Conservation (phyloP, 2,797 vertebrate genomes). For the Paguma larvata region DNA sequence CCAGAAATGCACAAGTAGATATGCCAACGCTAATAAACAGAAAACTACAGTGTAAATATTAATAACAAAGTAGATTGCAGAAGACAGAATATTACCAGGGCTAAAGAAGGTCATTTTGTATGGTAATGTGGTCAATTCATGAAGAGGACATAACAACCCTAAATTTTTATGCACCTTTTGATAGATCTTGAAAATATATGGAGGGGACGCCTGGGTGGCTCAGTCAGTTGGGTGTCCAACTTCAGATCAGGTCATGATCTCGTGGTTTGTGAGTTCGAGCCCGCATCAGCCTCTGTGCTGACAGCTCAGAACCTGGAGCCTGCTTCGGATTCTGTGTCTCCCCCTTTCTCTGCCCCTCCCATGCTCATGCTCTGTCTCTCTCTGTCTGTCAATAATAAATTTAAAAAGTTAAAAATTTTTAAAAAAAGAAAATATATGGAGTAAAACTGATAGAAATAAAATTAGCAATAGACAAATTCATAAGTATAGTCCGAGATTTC, state of each 20-base stretch:
- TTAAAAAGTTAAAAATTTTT: no score
- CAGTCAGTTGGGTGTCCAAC: no score
- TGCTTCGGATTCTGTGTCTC: no score
- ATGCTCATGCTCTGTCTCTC: no score
- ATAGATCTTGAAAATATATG: not conserved
- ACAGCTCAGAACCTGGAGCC: no score
- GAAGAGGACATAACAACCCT: not conserved
- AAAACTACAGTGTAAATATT: not conserved
- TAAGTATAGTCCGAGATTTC: not conserved
- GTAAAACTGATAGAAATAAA: conserved; percentile 9
- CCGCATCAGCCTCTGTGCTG: no score
- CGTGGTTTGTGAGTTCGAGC: no score
- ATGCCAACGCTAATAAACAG: not conserved
- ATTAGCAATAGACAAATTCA: not conserved
- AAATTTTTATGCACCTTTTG: not conserved
- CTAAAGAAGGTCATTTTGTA: not conserved
- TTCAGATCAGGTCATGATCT: no score
- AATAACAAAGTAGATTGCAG: not conserved
- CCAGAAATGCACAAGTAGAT: not conserved
- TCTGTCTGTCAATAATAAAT: no score
- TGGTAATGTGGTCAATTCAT: not conserved
- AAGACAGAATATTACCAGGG: not conserved
- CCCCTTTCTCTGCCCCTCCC: no score
- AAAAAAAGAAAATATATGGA: not conserved
- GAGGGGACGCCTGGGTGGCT: no score